Percentiles rank a stretch among this genome's conserved stretches.
Conservation (phyloP, 37 sponge, comb jelly and placozoan species). For the Tethya wilhelma region DNA sequence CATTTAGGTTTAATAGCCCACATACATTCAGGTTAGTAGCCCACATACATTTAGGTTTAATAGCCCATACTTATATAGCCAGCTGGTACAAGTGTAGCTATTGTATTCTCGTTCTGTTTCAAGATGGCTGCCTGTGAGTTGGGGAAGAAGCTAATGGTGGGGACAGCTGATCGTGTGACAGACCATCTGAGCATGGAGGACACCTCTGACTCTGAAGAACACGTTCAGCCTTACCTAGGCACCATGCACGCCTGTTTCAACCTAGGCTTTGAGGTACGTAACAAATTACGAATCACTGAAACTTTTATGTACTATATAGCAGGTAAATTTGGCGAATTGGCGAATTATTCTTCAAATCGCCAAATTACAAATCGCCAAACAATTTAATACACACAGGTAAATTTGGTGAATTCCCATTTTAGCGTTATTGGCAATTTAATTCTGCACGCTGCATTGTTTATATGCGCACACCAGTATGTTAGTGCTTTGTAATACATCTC, state of each 20-base stretch:
- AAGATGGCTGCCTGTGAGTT: constrained; percentile 44
- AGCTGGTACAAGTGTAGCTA: too few relatives aligned
- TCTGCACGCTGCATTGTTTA: neutral
- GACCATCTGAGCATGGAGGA: constrained; percentile 46
- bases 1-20: constrained; percentile 7
- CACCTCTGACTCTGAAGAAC: constrained; percentile 24
- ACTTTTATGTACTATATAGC: too few relatives aligned
- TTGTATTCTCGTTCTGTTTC: too few relatives aligned
- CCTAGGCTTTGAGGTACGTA: constrained; percentile 90
- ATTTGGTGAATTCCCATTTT: too few relatives aligned
- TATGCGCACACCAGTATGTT: neutral
- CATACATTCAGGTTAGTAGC: too few relatives aligned
- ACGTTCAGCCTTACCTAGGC: constrained; percentile 27
- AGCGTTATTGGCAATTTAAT: too few relatives aligned
- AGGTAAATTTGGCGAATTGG: too few relatives aligned
- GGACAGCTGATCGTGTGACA: constrained; percentile 17
- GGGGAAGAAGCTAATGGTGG: constrained; percentile 16
- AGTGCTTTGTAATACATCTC: neutral
- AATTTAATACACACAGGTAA: too few relatives aligned
- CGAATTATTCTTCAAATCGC: too few relatives aligned
- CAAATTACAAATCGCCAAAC: too few relatives aligned
- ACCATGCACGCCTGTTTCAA: constrained; percentile 82
- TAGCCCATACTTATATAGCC: neutral
- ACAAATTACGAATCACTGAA: too few relatives aligned
- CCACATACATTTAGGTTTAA: neutral